A percentile compares a stretch with the other conserved stretches of the same genome.
phyloP scores from a whole-genome alignment of 2,888 invertebrate genomes.

The Ophion costatus region DNA sequence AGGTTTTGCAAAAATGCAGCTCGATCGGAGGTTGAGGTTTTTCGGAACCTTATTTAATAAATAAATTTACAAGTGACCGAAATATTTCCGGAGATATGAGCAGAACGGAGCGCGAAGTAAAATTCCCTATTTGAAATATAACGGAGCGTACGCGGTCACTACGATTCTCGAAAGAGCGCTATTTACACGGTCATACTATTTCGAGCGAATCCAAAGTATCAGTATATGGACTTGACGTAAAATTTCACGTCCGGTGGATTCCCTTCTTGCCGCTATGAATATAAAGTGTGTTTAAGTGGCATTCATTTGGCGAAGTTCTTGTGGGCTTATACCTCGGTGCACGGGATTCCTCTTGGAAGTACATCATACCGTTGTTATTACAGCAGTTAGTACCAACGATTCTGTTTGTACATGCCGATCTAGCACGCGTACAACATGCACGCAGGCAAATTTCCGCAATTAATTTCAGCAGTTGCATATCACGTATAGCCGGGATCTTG shows the following conservation, averaged over 20 bases:
- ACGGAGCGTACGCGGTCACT: background rate
- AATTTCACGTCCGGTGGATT: background rate
- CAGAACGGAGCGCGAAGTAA: background rate
- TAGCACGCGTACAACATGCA: background rate
- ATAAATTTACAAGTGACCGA: background rate
- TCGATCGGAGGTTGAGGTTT: background rate
- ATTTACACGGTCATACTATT: background rate
- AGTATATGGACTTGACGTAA: conserved; percentile 1
- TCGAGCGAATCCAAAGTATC: conserved; percentile 1
- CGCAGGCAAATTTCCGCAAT: background rate
- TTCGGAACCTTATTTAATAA: background rate
- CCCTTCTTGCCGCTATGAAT: background rate
- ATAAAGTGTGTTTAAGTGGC: conserved; percentile 1
- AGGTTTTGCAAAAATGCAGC: too few species aligned
- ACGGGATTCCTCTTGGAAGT: background rate
- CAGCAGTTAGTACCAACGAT: background rate
- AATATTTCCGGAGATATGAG: background rate
- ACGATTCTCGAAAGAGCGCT: background rate
- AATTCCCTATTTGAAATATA: conserved; percentile 4
- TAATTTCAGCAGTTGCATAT: background rate
- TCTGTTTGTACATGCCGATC: background rate
- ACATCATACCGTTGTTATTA: background rate
- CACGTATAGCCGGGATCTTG: background rate
- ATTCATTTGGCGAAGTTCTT: background rate
- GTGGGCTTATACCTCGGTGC: background rate